Evolutionary conservation across 2,113 vertebrate species (phyloP), one percentile per base, ranked within the genome.

Genomic region (Alethe diademata): DNA sequence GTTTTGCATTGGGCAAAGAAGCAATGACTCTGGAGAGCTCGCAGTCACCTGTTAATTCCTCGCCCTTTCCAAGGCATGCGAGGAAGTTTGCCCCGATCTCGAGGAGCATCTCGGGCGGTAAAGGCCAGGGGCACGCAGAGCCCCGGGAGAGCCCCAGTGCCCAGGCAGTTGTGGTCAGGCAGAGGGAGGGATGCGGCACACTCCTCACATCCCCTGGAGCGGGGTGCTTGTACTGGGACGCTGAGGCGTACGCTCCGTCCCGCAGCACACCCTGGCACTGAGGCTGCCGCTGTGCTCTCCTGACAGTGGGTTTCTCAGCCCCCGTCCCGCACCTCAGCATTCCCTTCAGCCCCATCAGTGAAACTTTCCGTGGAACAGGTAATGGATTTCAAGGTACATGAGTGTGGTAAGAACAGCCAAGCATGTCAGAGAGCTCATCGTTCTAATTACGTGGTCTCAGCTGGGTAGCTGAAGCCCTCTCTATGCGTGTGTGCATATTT

Each of bases 401-500:
- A 69, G 8, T 2, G 1, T 9, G 50, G 3, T 0, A 3, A 76
- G 74, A 69, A 8, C 25, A 11, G 28, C 8, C 14, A 78, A 58
- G 24, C 5, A 5, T 8, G 3, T 2, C 17, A 33, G 40, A 28
- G n/a, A 90, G 45, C 31, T 60, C 71, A 45, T 25, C 3, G 0
- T 9, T n/a, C n/a, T 28, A 23, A 61, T 29, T 2, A 16, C 2
- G 3, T 0, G 8, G 2, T 15, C 56, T n/a, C 15, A 40, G 40
- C 40, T 40, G 40, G 40, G 40, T 11, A 19, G 12, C 14, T 8
- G 36, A 65, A 69, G 8, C 33, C 24, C 31, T 35, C 1, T n/a
- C 2, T 2, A 1, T 1, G 24, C 0, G 0, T 2, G 7, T 9
- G 57, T 8, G 14, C 28, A 0, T 8, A 14, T 38, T 1, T 19